Base-by-base conservation (phyloP, 2,888 invertebrate species). In the Leptinotarsa juncta region DNA sequence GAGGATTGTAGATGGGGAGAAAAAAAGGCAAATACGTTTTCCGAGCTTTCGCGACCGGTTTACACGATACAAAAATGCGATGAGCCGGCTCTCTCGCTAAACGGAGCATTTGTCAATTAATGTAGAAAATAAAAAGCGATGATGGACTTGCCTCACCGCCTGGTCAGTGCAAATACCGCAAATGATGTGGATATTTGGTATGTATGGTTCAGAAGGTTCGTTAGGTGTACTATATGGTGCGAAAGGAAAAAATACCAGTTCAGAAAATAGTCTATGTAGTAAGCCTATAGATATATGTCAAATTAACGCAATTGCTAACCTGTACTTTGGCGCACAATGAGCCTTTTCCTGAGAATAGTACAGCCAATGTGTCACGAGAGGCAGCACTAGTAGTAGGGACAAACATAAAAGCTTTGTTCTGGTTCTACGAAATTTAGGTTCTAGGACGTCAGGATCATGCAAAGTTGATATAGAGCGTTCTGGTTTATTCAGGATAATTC, bases 41-140 rank as follows among this genome's bases (percentile, higher is more conserved):
- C 74, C 71, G 68, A 71, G 60, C 60, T 60, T 32, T 32, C 42
- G 62, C 67, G 74, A 74, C 71, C 74, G 74, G 74, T 74, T 74
- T 68, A 74, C 67, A 65, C 62, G 55, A 32, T 53, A 68, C 60
- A 48, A 67, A 48, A 74, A 67, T 74, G 65, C 57, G 16, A 32
- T 16, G 12, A 18, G 55, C 69, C 69, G 57, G 55, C 42, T 32
- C 68, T 32, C 67, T 68, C 55, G 62, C n/a, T 32, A 14, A 62
- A 32, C 62, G 32, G 67, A 67, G 51, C 50, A 67, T 20, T 67
- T 67, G 67, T 67, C 67, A 53, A 67, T 67, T 67, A 51, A 23
- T 51, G 67, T 51, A 32, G 53, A 67, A 50, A 48, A 66, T 51
- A 51, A 15, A 51, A 51, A 18, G 51, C 20, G 67, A 12, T 15